Base-by-base conservation (phyloP, 2,888 invertebrate genomes). In the Sipha maydis region DNA sequence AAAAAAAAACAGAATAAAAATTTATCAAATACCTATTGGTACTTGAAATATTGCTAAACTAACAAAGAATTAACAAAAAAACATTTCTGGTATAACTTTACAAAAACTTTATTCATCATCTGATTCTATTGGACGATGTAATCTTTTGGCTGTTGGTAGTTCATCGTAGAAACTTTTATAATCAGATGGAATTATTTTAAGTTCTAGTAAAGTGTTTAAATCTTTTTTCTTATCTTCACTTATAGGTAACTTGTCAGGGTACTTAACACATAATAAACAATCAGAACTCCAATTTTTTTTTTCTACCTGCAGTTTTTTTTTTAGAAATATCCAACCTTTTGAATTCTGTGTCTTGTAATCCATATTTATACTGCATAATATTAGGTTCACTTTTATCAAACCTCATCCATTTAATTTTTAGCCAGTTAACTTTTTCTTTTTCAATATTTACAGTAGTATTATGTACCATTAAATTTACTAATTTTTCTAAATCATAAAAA, bases 291-390 rank as follows among this genome's bases (percentile, higher is more conserved):
- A 69, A 5, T 69, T 28, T 69, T 69, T 69, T 69, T 69, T 69
- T n/a, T n/a, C 69, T 69, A 69, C 69, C 69, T 69, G 28, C 28
- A n/a, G 69, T 69, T 69, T 69, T 69, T n/a, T 69, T 69, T 69
- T 69, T 5, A n/a, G 69, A 69, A 69, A 69, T 69, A 69, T 69
- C 28, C 69, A 69, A 69, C 69, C 69, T 69, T 28, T 69, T 69
- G 69, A 69, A 69, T 69, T 69, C 69, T n/a, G 28, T 11, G 5
- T 69, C 69, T 69, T 69, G 69, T 69, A 69, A 14, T 69, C 69
- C 69, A 69, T 69, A 69, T 69, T 69, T 69, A 69, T 69, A n/a
- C 28, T 69, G 69, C 69, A 69, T 69, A 69, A 69, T 69, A 69
- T 69, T 69, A 69, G 69, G 69, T 69, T 69, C n/a, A 69, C 28